Evolutionary conservation across 1,140 invertebrate species (phyloP), one percentile per base, ranked within the genome.

Genomic region (Lineus longissimus): DNA sequence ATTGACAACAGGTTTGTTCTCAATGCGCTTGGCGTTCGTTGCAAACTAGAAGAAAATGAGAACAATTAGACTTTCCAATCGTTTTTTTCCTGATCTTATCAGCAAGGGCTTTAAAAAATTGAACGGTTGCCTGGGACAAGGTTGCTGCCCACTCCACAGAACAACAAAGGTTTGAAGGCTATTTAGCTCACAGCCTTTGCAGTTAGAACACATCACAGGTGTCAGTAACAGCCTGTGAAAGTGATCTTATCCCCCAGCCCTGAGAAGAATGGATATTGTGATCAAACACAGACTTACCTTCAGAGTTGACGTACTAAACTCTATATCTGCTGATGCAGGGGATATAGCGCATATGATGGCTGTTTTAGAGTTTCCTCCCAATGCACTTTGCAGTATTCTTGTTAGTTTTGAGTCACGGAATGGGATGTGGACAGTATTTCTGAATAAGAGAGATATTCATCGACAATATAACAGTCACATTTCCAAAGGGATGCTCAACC

Each of bases 281-380:
- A n/a, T n/a, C n/a, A n/a, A n/a, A n/a, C 33, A 36, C 33, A 4
- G 17, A 47, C 59, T 64, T 62, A 81, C 79, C 73, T 70, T 77
- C 7, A 88, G 75, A 1, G 87, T 88, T 55, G 86, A 87, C 27
- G 86, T 70, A 0, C 86, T 86, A 73, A 88, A 86, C 63, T 87
- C 86, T 15, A 86, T 74, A 64, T 86, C 85, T 11, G 84, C 75
- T 66, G 86, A 84, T 2, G 86, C 85, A 6, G 87, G 87, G 56
- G 85, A 86, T 22, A 88, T 83, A 17, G 86, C 76, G 65, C 76
- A 76, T 54, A 87, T 84, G 78, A 88, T 87, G 41, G 86, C 82
- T 0, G 87, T 88, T 69, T 87, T 87, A 51, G 85, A 86, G 70
- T 88, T 88, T 7, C 87, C 87, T 62, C 86, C 86, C 1, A 88